Evolutionary conservation across 2,888 invertebrate genomes (phyloP).

Genomic region (Sisyra terminalis): DNA sequence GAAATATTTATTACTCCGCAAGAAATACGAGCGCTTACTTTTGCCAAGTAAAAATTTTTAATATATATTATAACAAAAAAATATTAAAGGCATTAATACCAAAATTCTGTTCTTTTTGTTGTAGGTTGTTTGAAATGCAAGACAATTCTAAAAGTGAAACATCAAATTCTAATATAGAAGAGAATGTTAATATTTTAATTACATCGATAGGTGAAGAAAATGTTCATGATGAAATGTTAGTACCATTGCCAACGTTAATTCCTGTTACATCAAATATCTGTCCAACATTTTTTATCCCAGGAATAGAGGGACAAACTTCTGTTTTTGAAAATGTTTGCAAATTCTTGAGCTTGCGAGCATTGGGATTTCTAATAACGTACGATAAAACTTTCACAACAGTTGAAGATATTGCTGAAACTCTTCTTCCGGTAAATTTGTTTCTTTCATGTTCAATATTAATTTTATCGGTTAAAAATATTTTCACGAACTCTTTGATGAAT

Average conservation of each 20-base stretch:
- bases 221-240: constrained; percentile 30
- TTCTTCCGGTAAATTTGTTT: constrained; percentile 35
- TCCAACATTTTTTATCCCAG: constrained; percentile 43
- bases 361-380: constrained; percentile 36
- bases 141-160: too few species aligned
- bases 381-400: constrained; percentile 29
- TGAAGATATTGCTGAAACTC: constrained; percentile 30
- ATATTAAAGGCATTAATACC: too few species aligned
- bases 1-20: constrained; percentile 74
- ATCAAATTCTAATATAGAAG: background rate
- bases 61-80: background rate
- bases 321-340: constrained; percentile 33
- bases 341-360: constrained; percentile 31
- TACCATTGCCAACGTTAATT: constrained; percentile 26
- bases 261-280: constrained; percentile 14
- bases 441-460: too few species aligned
- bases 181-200: constrained; percentile 30
- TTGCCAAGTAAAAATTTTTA: constrained; percentile 40
- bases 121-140: too few species aligned
- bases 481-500: background rate
- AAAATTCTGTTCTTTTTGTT: too few species aligned
- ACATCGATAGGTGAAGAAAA: constrained; percentile 43
- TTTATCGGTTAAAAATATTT: background rate
- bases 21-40: constrained; percentile 67
- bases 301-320: constrained; percentile 46